phyloP scores from a whole-genome alignment of 2,888 invertebrate species.

The Scrobipalpa atriplicella region DNA sequence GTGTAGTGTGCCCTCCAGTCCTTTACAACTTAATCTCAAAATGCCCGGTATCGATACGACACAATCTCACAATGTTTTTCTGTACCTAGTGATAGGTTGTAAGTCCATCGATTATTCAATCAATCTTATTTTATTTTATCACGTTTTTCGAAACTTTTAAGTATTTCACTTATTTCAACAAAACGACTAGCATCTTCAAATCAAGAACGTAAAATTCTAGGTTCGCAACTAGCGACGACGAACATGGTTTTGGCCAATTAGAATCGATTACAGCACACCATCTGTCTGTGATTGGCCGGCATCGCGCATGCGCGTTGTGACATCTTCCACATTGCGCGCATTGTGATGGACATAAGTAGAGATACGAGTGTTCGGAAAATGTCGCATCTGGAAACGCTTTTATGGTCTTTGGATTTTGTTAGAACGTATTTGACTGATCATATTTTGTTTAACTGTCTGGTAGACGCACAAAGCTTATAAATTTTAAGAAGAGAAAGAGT shows the following conservation, averaged over 20 bases:
- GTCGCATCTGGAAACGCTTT: conserved; percentile 39
- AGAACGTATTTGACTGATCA: conserved; percentile 4
- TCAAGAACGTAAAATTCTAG: conserved; percentile 44
- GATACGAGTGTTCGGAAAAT: conserved; percentile 44
- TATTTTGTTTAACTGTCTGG: neutral
- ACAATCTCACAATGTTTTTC: no score
- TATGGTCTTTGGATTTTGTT: conserved; percentile 30
- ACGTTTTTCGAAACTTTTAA: neutral
- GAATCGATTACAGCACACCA: conserved; percentile 59
- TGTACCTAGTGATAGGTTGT: no score
- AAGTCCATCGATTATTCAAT: no score
- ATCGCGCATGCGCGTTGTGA: conserved; percentile 50
- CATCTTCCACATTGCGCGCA: conserved; percentile 60
- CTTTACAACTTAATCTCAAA: no score
- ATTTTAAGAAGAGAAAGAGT: no score
- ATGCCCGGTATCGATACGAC: no score
- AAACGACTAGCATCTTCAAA: neutral
- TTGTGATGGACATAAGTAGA: conserved; percentile 29
- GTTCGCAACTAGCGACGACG: conserved; percentile 45
- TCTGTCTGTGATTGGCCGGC: conserved; percentile 43
- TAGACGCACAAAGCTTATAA: no score
- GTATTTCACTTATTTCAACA: neutral
- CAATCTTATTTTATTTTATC: no score
- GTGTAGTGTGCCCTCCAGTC: no score
- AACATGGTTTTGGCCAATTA: conserved; percentile 70